Percentiles rank a stretch among this genome's conserved stretches.
phyloP scores from a whole-genome alignment of 2,888 invertebrate species.

The Aphodius sticticus region DNA sequence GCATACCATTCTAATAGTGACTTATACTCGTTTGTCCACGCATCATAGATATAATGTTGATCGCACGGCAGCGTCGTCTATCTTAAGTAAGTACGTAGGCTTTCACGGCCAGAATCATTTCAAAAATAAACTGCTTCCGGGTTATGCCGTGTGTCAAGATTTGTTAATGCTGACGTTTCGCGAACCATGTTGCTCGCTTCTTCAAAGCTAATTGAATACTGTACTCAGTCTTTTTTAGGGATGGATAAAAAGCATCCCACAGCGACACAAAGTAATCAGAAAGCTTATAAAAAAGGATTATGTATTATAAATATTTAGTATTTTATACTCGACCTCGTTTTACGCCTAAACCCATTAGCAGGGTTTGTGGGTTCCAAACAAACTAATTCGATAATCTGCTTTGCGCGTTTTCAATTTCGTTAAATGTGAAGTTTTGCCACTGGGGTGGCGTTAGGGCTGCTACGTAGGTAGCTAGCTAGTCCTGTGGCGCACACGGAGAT shows the following conservation, averaged over 20 bases:
- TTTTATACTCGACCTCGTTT: not conserved
- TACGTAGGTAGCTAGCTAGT: not conserved
- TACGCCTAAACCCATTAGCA: not conserved
- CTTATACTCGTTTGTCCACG: no score
- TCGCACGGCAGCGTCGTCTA: no score
- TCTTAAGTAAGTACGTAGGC: no score
- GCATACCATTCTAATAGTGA: no score
- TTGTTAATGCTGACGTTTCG: no score
- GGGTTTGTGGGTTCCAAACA: not conserved
- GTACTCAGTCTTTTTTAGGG: no score
- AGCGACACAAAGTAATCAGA: not conserved
- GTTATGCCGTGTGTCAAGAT: no score
- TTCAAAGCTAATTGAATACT: no score
- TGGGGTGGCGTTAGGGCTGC: not conserved
- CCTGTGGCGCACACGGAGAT: slow-evolving; percentile 44
- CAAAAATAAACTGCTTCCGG: no score
- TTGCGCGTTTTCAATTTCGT: slow-evolving; percentile 46
- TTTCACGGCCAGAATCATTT: no score
- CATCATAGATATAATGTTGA: no score
- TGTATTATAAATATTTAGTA: not conserved
- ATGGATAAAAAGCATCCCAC: not conserved
- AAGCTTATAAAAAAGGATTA: not conserved
- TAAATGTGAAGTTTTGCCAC: slow-evolving; percentile 41
- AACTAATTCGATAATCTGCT: slow-evolving; percentile 43
- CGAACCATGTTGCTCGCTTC: no score